A percentile compares a stretch with the other conserved stretches of the same genome.
Conservation (phyloP, 2,888 invertebrate genomes). For the Drymonia ruficornis region DNA sequence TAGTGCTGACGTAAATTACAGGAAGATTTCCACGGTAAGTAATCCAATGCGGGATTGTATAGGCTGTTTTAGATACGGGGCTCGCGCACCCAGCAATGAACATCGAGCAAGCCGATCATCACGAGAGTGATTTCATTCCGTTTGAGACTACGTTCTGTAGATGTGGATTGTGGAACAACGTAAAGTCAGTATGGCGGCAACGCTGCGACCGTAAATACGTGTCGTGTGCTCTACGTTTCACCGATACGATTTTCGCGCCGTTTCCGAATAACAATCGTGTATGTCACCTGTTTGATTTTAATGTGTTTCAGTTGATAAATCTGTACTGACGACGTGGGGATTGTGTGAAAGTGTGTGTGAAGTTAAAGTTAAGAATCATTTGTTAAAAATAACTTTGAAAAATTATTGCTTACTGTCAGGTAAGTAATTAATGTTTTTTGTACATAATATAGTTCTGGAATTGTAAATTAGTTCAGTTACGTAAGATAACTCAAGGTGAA, state of each 20-base stretch:
- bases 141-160: slow-evolving; percentile 27
- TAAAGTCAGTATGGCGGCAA: slow-evolving; percentile 65
- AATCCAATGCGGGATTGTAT: slow-evolving; percentile 29
- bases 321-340: slow-evolving; percentile 20
- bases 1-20: slow-evolving; percentile 25
- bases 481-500: slow-evolving; percentile 2
- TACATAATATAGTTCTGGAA: not conserved
- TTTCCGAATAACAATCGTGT: slow-evolving; percentile 40
- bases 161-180: slow-evolving; percentile 33
- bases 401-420: not conserved
- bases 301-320: slow-evolving; percentile 57
- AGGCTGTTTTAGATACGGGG: no score
- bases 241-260: slow-evolving; percentile 58
- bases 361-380: slow-evolving; percentile 6
- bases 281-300: slow-evolving; percentile 48
- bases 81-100: slow-evolving; percentile 39
- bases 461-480: not conserved
- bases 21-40: slow-evolving; percentile 16
- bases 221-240: slow-evolving; percentile 30
- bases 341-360: slow-evolving; percentile 20
- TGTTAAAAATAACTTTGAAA: not conserved
- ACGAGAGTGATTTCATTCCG: slow-evolving; percentile 22
- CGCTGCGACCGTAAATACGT: slow-evolving; percentile 56
- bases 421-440: not conserved
- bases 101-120: slow-evolving; percentile 8